Percentiles rank a stretch among this genome's conserved stretches.
Evolutionary conservation across 1,140 invertebrate genomes (phyloP).

Genomic region (Zaprionus capensis): DNA sequence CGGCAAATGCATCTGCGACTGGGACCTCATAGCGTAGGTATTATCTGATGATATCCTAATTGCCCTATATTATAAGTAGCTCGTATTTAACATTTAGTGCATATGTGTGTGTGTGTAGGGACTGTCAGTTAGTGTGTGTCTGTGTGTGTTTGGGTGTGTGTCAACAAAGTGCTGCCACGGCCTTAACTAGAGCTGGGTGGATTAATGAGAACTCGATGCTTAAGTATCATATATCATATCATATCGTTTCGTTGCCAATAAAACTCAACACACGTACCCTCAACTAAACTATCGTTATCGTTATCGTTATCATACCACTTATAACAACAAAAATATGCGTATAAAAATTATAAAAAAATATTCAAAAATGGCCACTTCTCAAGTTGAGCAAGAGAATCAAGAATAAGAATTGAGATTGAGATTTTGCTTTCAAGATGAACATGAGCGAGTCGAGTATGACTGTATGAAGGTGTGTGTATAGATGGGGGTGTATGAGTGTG

Average conservation of each 20-base stretch:
- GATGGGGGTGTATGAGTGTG: conserved; percentile 16
- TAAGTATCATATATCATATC: conserved; percentile 48
- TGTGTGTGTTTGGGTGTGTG: conserved; percentile 44
- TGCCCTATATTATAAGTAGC: conserved; percentile 63
- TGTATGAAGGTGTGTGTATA: conserved; percentile 8
- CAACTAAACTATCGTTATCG: conserved; percentile 58
- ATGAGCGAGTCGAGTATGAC: conserved; percentile 22
- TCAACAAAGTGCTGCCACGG: conserved; percentile 71
- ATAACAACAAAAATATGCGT: conserved; percentile 55
- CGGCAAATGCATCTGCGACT: conserved; percentile 58
- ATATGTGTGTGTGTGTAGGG: conserved; percentile 38
- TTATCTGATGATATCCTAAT: conserved; percentile 62
- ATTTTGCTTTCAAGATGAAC: conserved; percentile 33
- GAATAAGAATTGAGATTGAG: conserved; percentile 45
- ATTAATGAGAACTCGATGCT: conserved; percentile 65
- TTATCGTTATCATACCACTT: conserved; percentile 41
- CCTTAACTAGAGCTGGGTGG: conserved; percentile 62
- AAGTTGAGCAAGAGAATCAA: conserved; percentile 49
- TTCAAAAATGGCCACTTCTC: conserved; percentile 54
- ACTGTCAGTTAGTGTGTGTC: conserved; percentile 33
- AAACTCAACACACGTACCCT: conserved; percentile 77
- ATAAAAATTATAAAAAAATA: conserved; percentile 25
- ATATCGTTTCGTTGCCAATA: conserved; percentile 72
- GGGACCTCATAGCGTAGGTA: conserved; percentile 67
- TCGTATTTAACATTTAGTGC: conserved; percentile 78